A percentile compares a stretch with the other conserved stretches of the same genome.
Conservation (phyloP, 92 coral and sea anemone species). For the Virgularia gustaviana region DNA sequence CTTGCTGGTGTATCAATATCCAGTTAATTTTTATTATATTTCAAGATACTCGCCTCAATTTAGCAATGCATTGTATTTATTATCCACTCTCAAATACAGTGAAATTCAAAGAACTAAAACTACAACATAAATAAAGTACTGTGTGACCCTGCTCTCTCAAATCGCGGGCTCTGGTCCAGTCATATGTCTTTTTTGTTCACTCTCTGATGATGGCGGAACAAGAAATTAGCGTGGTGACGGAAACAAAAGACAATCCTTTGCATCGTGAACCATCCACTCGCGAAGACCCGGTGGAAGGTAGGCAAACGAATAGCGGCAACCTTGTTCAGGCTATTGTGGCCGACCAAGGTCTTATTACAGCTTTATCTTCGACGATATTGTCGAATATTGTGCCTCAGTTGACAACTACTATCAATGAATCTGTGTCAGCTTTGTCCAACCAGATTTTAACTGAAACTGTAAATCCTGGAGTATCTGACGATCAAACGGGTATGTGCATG, state of each 20-base stretch:
- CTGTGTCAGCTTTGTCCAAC: conserved; percentile 1
- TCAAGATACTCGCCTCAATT: too few species aligned
- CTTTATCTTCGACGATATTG: conserved; percentile 13
- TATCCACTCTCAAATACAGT: too few species aligned
- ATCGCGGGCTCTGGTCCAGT: too few species aligned
- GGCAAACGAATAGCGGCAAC: background rate
- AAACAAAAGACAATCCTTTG: background rate
- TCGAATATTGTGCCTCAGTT: conserved; percentile 4
- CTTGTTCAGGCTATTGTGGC: conserved; percentile 34
- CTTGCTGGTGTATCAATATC: too few species aligned
- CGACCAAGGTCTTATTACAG: conserved; percentile 17
- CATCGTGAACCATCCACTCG: background rate
- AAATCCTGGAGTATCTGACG: conserved; percentile 23
- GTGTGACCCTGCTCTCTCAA: too few species aligned
- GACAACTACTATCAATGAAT: background rate
- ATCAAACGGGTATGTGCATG: conserved; percentile 12
- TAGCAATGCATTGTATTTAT: too few species aligned
- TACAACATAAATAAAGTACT: too few species aligned
- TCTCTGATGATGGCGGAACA: background rate
- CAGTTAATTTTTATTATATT: too few species aligned
- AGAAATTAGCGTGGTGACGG: background rate
- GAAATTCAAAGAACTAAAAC: too few species aligned
- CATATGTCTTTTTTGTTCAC: background rate
- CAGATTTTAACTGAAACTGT: background rate
- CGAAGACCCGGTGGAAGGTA: conserved; percentile 1